These are phyloP conservation scores for Solenopsis fugax DNA, from an alignment of 1,140 invertebrate species.

Conservation along the genomic window DNA sequence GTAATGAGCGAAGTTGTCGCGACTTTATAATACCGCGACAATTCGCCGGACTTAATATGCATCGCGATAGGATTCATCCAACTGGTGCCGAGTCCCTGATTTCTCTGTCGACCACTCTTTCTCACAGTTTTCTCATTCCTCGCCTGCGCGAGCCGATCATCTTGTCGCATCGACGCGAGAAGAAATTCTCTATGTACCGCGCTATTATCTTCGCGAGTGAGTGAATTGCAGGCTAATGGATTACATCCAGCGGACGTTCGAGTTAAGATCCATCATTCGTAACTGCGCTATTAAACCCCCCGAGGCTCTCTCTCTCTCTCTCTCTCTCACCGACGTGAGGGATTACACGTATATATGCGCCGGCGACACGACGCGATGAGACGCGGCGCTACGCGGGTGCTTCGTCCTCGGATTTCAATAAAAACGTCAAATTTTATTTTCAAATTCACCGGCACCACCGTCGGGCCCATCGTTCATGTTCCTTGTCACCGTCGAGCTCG, in stretches of 20 bases:
- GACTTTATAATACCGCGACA: slow-evolving; percentile 36
- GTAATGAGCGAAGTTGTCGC: slow-evolving; percentile 58
- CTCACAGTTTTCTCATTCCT: slow-evolving; percentile 3
- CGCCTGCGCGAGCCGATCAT: slow-evolving; percentile 27
- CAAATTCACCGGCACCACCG: slow-evolving; percentile 71
- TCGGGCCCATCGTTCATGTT: slow-evolving; percentile 75
- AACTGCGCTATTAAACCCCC: slow-evolving; percentile 60
- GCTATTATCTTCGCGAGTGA: slow-evolving; percentile 31
- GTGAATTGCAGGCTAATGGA: slow-evolving; percentile 64
- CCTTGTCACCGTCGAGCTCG: slow-evolving; percentile 69
- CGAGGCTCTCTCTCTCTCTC: not conserved
- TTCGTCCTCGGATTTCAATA: slow-evolving; percentile 76
- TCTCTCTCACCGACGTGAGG: slow-evolving; percentile 29
- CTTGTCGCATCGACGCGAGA: not conserved
- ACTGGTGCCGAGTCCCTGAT: not conserved
- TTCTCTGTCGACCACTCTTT: slow-evolving; percentile 22
- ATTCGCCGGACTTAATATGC: slow-evolving; percentile 43
- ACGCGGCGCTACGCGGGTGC: slow-evolving; percentile 4
- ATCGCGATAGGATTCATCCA: not conserved
- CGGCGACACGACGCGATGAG: slow-evolving; percentile 37
- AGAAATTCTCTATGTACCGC: slow-evolving; percentile 12
- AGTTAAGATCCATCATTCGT: slow-evolving; percentile 72
- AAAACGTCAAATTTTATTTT: slow-evolving; percentile 80
- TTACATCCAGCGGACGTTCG: slow-evolving; percentile 52
- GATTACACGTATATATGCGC: slow-evolving; percentile 31